These are phyloP conservation scores for Nudaria mundana DNA, from an alignment of 2,888 invertebrate genomes.

Conservation along the genomic window DNA sequence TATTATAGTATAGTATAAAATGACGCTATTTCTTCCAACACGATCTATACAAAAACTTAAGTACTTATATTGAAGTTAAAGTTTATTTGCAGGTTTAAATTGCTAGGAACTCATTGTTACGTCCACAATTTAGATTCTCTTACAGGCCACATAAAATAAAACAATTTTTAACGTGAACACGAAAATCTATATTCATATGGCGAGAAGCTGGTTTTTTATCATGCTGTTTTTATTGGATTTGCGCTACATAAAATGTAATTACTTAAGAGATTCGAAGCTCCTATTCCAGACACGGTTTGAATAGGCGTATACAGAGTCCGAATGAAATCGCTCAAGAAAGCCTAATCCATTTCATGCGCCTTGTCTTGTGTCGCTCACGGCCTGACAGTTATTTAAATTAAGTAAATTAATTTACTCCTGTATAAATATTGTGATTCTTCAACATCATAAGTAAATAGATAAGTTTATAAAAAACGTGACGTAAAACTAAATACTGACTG, in stretches of 20 bases:
- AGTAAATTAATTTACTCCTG: slow-evolving; percentile 57
- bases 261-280: slow-evolving; percentile 38
- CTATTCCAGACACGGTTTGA: slow-evolving; percentile 23
- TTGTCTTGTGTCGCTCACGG: slow-evolving; percentile 55
- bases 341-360: slow-evolving; percentile 61
- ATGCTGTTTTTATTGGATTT: slow-evolving; percentile 37
- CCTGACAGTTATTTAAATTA: slow-evolving; percentile 59
- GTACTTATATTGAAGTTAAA: too few species aligned
- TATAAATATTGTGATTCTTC: slow-evolving; percentile 31
- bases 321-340: slow-evolving; percentile 52
- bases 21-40: too few species aligned
- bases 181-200: too few species aligned
- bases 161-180: too few species aligned
- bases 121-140: too few species aligned
- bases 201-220: too few species aligned
- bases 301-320: slow-evolving; percentile 37
- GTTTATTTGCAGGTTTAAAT: too few species aligned
- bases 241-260: slow-evolving; percentile 35
- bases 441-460: too few species aligned
- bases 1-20: too few species aligned
- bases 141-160: too few species aligned
- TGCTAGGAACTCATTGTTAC: too few species aligned
- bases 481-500: slow-evolving; percentile 20
- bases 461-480: slow-evolving; percentile 21
- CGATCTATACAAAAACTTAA: too few species aligned